Evolutionary conservation across 2,113 vertebrate species (phyloP).

Genomic region (Aldabrachelys gigantea): DNA sequence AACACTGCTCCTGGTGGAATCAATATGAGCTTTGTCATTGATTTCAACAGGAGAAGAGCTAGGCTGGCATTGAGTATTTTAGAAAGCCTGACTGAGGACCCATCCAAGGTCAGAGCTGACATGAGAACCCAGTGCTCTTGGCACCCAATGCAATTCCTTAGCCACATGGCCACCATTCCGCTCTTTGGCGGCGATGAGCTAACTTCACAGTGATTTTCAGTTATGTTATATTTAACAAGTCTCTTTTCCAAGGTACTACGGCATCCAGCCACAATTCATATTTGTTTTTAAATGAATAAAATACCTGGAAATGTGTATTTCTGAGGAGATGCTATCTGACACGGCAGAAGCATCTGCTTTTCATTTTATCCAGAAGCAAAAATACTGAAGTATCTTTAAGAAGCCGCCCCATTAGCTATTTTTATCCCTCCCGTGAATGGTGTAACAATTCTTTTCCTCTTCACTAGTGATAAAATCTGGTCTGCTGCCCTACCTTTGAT

Average conservation of each 20-base stretch:
- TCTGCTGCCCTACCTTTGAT: neutral
- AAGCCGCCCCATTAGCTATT: neutral
- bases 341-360: neutral
- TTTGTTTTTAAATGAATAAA: neutral
- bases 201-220: neutral
- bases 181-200: neutral
- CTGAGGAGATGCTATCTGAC: neutral
- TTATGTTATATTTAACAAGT: neutral
- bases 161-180: neutral
- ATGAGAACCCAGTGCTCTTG: neutral
- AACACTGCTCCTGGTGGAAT: neutral
- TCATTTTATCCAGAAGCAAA: neutral
- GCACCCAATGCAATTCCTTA: neutral
- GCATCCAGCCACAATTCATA: neutral
- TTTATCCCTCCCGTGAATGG: neutral
- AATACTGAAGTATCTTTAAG: neutral
- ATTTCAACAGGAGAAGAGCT: neutral
- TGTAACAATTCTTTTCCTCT: neutral
- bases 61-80: neutral
- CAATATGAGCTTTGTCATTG: neutral
- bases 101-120: fast-evolving
- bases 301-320: neutral
- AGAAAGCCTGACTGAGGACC: neutral
- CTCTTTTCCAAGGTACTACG: neutral
- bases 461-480: neutral